These are phyloP conservation scores for Pteria penguin DNA, from an alignment of 2,888 invertebrate genomes.

Conservation along the genomic window DNA sequence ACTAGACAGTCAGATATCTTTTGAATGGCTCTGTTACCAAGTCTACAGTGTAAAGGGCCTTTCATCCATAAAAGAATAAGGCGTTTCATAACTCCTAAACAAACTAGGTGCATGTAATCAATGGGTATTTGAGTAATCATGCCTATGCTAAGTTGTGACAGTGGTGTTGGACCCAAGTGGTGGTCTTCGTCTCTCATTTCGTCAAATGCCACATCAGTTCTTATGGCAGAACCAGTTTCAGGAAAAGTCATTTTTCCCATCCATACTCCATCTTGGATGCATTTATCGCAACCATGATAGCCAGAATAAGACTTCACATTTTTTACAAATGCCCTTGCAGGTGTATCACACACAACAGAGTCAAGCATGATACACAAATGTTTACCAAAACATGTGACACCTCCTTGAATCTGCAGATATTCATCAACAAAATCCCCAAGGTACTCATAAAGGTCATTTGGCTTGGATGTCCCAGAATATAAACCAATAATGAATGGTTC, in stretches of 20 bases:
- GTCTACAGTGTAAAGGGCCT: too few species aligned
- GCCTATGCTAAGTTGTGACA: too few species aligned
- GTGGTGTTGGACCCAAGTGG: slow-evolving; percentile 50
- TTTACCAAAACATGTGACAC: neutral
- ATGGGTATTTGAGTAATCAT: too few species aligned
- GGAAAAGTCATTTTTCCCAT: slow-evolving; percentile 50
- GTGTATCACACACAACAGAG: slow-evolving; percentile 63
- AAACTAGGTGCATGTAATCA: too few species aligned
- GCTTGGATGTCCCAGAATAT: slow-evolving; percentile 3
- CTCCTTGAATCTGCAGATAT: slow-evolving; percentile 9
- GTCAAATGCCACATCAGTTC: slow-evolving; percentile 50
- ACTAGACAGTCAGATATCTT: too few species aligned
- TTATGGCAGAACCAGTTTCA: slow-evolving; percentile 35
- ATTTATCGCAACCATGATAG: slow-evolving; percentile 64
- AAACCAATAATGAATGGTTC: slow-evolving; percentile 12
- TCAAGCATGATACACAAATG: slow-evolving; percentile 23
- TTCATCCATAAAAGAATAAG: too few species aligned
- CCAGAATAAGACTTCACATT: slow-evolving; percentile 45
- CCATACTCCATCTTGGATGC: slow-evolving; percentile 42
- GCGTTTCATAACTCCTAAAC: too few species aligned
- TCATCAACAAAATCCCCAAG: slow-evolving; percentile 7
- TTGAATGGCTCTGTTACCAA: too few species aligned
- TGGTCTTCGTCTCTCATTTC: slow-evolving; percentile 52
- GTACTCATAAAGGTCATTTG: slow-evolving; percentile 12
- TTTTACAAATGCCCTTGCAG: slow-evolving; percentile 61